Evolutionary conservation across 2,113 vertebrate genomes (phyloP).

Genomic region (Hydropotes inermis): DNA sequence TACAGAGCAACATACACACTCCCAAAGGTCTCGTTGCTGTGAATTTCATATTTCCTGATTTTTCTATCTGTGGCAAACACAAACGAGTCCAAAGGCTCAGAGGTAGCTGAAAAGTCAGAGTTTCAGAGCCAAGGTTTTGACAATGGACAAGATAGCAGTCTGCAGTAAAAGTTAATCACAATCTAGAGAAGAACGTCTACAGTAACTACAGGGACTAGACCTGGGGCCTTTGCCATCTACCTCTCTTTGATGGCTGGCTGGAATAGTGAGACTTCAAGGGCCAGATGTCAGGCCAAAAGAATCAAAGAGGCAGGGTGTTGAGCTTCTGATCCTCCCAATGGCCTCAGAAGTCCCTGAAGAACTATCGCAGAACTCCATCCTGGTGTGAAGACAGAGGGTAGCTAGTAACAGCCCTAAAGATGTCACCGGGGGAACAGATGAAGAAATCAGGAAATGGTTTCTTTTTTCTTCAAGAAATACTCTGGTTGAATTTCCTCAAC

Average conservation of each 20-base stretch:
- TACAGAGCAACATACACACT: neutral
- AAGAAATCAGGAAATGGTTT: constrained; percentile 70
- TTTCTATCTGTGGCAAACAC: neutral
- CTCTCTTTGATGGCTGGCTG: neutral
- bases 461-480: constrained; percentile 64
- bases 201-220: neutral
- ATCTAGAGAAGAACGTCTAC: neutral
- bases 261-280: neutral
- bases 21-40: neutral
- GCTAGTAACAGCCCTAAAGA: neutral
- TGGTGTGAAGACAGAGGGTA: neutral
- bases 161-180: neutral
- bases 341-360: neutral
- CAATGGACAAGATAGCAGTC: neutral
- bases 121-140: neutral
- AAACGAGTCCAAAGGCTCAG: neutral
- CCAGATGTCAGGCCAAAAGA: neutral
- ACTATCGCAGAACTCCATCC: neutral
- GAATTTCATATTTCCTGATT: neutral
- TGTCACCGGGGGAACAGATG: constrained; percentile 31
- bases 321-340: neutral
- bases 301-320: neutral
- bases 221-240: neutral
- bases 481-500: constrained; percentile 64
- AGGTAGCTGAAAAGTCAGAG: neutral